Evolutionary conservation across 2,113 vertebrate species (phyloP), one percentile per base, ranked within the genome.

Genomic region (Cricetomys ansorgei): DNA sequence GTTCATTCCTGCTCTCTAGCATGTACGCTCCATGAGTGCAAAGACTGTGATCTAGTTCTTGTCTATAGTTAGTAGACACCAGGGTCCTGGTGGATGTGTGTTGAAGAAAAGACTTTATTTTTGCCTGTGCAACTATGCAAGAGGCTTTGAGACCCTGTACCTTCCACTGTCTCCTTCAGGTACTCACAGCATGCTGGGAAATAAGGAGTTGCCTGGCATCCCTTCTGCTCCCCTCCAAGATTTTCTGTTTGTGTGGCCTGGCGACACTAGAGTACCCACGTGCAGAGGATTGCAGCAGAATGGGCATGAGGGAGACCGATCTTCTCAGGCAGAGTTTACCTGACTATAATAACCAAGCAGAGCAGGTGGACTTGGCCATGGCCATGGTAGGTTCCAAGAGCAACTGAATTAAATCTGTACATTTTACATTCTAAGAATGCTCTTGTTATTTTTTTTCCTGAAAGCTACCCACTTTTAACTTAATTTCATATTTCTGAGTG

Each of bases 401-500:
- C 53, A 76, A 77, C 23, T 34, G 69, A 91, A 67, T 87, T 31
- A 77, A 69, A 91, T 57, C 11, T 29, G 19, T 34, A 34, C 2
- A 23, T 12, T 48, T 67, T 67, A 31, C 3, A 55, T 65, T 88
- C 94, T 92, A 90, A 79, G 77, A 92, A 53, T 86, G 77, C 76
- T 87, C 45, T 76, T 86, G 81, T 50, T 40, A 72, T 59, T 43
- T 88, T 59, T 43, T 88, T 92, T 90, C 69, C 45, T 72, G 57
- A 77, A 95, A 88, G 40, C 37, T 25, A 55, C 67, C 67, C 5
- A 85, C 59, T 91, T 87, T 89, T 64, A 89, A 64, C 85, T 96
- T 85, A 95, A 59, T 80, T 27, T 92, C 70, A 53, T 73, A 55
- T 16, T 83, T 83, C 43, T 50, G 64, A 93, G 29, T 37, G 86